phyloP scores from a whole-genome alignment of 2,888 invertebrate species.

The Aricia artaxerxes region DNA sequence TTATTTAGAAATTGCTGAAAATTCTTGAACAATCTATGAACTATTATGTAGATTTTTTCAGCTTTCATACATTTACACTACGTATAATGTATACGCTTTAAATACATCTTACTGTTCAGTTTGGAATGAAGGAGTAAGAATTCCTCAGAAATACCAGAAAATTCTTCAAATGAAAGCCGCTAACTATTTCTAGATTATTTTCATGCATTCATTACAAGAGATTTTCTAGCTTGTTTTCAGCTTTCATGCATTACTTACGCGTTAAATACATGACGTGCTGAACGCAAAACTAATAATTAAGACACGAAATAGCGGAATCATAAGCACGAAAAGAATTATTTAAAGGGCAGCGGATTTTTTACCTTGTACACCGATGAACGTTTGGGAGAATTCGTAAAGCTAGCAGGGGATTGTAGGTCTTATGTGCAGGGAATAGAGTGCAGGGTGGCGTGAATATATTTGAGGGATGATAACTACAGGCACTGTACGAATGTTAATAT shows the following conservation, averaged over 20 bases:
- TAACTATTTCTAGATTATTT: no score
- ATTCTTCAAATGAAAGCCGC: background rate
- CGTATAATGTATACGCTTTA: no score
- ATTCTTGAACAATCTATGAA: no score
- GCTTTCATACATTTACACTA: no score
- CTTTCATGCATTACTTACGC: slow-evolving; percentile 2
- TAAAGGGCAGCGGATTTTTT: slow-evolving; percentile 37
- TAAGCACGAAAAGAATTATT: slow-evolving; percentile 35
- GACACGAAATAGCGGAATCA: slow-evolving; percentile 30
- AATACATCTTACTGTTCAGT: background rate
- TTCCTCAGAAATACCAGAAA: background rate
- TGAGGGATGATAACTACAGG: slow-evolving; percentile 43
- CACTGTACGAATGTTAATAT: slow-evolving; percentile 71
- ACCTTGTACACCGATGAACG: slow-evolving; percentile 34
- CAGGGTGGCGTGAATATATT: slow-evolving; percentile 38
- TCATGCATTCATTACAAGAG: background rate
- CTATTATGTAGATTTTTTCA: no score
- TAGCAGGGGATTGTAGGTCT: slow-evolving; percentile 31
- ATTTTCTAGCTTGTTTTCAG: background rate
- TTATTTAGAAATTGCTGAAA: no score
- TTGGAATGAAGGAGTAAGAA: background rate
- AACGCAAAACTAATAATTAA: slow-evolving; percentile 28
- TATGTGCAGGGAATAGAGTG: slow-evolving; percentile 55
- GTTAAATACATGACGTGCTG: background rate
- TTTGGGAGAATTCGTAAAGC: background rate